These are phyloP conservation scores for Diplodus puntazzo DNA, from an alignment of 2,797 vertebrate genomes.

Conservation along the genomic window DNA sequence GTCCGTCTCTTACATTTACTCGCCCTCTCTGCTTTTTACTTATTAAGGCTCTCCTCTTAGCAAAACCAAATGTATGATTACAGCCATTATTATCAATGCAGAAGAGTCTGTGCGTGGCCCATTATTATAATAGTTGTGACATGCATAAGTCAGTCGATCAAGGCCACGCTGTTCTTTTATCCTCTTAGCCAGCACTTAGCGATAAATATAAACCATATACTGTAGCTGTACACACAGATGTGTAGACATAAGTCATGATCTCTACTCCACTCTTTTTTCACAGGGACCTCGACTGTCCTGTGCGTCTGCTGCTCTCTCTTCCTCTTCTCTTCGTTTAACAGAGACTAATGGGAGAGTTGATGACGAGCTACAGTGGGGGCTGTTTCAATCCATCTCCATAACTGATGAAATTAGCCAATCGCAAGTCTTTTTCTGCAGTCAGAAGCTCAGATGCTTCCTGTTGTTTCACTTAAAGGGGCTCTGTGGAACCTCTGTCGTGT, in stretches of 20 bases:
- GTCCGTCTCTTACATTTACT: slow-evolving; percentile 29
- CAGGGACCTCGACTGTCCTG: slow-evolving; percentile 2
- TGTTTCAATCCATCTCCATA: slow-evolving; percentile 30
- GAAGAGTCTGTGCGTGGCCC: slow-evolving; percentile 5
- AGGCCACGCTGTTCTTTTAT: slow-evolving; percentile 56
- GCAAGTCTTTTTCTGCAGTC: slow-evolving; percentile 8
- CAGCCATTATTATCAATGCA: slow-evolving; percentile 23
- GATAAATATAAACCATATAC: slow-evolving; percentile 34
- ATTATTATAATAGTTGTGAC: slow-evolving; percentile 41
- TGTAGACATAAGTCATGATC: slow-evolving; percentile 42
- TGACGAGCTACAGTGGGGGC: slow-evolving; percentile 1
- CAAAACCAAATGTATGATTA: slow-evolving; percentile 26
- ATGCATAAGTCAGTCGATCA: slow-evolving; percentile 52
- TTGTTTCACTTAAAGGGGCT: slow-evolving; percentile 1
- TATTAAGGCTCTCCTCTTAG: slow-evolving; percentile 41
- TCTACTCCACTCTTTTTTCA: background rate
- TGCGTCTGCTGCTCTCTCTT: background rate
- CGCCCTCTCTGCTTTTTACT: slow-evolving; percentile 46
- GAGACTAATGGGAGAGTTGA: slow-evolving; percentile 40
- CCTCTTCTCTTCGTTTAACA: slow-evolving; percentile 22
- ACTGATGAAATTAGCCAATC: slow-evolving; percentile 13
- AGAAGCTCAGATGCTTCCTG: background rate
- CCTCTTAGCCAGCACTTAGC: slow-evolving; percentile 65
- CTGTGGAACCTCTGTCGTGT: no score
- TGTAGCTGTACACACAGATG: slow-evolving; percentile 12